phyloP scores from a whole-genome alignment of 2,113 vertebrate genomes.

The Boleophthalmus pectinirostris region DNA sequence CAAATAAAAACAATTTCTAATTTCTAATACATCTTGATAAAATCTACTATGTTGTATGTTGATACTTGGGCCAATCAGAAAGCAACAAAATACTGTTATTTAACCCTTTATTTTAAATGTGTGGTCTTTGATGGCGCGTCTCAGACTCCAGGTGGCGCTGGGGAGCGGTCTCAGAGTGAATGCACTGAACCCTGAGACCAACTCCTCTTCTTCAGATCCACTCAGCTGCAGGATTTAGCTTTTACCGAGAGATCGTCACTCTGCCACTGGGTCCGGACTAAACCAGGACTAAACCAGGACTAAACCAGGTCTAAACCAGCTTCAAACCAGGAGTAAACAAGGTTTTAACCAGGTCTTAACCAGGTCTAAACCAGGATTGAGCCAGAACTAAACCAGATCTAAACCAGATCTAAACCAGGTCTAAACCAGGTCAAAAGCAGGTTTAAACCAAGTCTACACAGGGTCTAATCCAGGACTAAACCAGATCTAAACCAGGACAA shows the following conservation, averaged over 20 bases:
- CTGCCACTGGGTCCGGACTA: conserved; percentile 45
- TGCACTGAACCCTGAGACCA: conserved; percentile 69
- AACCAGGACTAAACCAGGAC: conserved; percentile 2
- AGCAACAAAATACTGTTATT: background rate
- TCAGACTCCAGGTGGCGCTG: conserved; percentile 53
- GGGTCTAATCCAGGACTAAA: background rate
- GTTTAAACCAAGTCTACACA: conserved; percentile 1
- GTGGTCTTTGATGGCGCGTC: background rate
- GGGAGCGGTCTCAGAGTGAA: conserved; percentile 68
- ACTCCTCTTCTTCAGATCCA: conserved; percentile 72
- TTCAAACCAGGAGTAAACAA: no score
- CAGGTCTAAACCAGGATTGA: background rate
- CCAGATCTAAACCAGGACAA: conserved; percentile 43
- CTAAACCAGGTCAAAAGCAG: background rate
- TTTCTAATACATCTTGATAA: background rate
- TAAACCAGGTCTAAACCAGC: conserved; percentile 2
- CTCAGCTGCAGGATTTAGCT: conserved; percentile 73
- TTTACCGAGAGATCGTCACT: conserved; percentile 80
- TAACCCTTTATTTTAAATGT: conserved; percentile 11
- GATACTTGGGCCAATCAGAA: background rate
- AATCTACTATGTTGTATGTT: background rate
- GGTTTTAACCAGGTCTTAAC: conserved; percentile 5
- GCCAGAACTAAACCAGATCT: conserved; percentile 43
- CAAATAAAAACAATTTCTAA: background rate
- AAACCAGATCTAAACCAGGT: conserved; percentile 9